phyloP scores from a whole-genome alignment of 2,888 invertebrate genomes.

The Amitus sp. region DNA sequence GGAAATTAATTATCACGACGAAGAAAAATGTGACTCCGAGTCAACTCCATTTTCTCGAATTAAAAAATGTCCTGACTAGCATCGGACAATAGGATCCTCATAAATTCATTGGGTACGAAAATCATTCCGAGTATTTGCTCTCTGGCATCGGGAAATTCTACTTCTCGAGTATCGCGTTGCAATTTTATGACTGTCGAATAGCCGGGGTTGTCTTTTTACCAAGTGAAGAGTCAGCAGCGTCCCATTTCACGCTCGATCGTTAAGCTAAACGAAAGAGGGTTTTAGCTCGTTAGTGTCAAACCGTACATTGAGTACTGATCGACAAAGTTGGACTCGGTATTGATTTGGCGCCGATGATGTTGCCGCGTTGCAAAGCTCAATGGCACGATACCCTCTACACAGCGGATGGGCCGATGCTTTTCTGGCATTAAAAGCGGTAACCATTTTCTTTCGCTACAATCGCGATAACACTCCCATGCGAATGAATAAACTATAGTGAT shows the following conservation, averaged over 20 bases:
- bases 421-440: constrained; percentile 18
- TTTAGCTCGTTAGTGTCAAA: constrained; percentile 53
- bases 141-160: constrained; percentile 5
- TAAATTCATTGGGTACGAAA: not conserved
- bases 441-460: not conserved
- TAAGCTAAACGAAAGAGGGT: constrained; percentile 43
- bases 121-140: constrained; percentile 16
- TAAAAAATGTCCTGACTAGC: not conserved
- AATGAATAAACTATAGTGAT: not conserved
- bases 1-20: not conserved
- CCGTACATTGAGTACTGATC: constrained; percentile 45
- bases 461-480: not conserved
- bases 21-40: constrained; percentile 9
- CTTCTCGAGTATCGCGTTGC: constrained; percentile 28
- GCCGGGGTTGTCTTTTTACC: constrained; percentile 50
- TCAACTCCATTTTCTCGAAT: constrained; percentile 15
- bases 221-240: constrained; percentile 48
- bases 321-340: constrained; percentile 26
- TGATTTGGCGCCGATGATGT: constrained; percentile 35
- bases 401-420: not conserved
- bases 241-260: constrained; percentile 46
- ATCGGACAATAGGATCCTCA: too few relatives aligned
- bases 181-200: constrained; percentile 41
- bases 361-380: constrained; percentile 1
- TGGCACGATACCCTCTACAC: not conserved